A percentile compares a stretch with the other conserved stretches of the same genome.
These are phyloP conservation scores for Empidonax alnorum DNA, from an alignment of 2,113 vertebrate genomes.

Conservation along the genomic window DNA sequence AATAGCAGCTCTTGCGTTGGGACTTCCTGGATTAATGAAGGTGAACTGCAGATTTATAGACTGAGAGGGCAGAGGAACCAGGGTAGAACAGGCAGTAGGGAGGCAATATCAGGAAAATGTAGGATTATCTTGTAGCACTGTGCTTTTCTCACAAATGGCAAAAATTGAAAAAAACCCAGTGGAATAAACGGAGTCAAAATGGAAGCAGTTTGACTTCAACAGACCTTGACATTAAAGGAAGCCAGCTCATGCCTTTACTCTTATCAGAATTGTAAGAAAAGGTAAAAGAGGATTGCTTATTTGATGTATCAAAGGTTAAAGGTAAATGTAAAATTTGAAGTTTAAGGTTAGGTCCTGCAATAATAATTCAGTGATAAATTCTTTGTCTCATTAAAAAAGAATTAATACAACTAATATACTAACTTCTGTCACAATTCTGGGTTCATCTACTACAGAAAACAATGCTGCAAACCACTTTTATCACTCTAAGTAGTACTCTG, in stretches of 20 bases:
- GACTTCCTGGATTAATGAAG: background rate
- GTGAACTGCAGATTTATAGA: background rate
- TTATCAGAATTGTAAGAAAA: background rate
- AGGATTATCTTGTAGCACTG: background rate
- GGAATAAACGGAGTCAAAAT: background rate
- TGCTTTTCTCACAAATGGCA: background rate
- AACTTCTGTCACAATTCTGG: background rate
- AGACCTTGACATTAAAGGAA: background rate
- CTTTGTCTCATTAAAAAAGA: background rate
- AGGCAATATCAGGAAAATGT: background rate
- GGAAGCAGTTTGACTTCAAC: background rate
- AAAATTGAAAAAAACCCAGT: background rate
- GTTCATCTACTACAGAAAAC: background rate
- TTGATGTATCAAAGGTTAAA: background rate
- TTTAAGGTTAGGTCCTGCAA: background rate
- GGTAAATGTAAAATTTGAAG: background rate
- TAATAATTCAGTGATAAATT: background rate
- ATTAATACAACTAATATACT: background rate
- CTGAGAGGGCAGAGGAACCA: background rate
- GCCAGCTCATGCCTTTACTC: background rate
- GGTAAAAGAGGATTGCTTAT: background rate
- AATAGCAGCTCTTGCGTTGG: accelerated
- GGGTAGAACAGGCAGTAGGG: background rate
- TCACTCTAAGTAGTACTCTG: background rate
- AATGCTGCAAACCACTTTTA: background rate